Base-by-base conservation (phyloP, 2,888 invertebrate genomes). In the Amblyjoppa fuscipennis region DNA sequence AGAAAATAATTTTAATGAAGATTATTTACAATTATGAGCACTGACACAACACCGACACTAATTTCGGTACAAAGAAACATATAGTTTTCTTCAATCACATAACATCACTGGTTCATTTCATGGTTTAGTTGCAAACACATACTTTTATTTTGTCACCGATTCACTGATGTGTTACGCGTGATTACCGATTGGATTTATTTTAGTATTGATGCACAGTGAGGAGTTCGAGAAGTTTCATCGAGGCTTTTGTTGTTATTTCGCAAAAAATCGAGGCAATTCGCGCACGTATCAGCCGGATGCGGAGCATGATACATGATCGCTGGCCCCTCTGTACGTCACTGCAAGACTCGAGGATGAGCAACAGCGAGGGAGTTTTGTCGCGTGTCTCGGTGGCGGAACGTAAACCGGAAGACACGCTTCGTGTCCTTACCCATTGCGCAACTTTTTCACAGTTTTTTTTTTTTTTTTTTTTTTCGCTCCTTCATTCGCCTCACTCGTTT, bases 371-470 rank as follows among this genome's bases (percentile, higher is more conserved):
- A 75, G 84, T 88, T 91, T 91, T 92, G 92, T 93, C 93, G 92
- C 92, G 92, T 92, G 92, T 92, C 92, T 89, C 89, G 89, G 88
- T 87, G 89, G 85, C 85, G 84, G 84, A 90, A 89, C 90, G 89
- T 89, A 89, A 90, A 91, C 92, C 93, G 93, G 92, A 92, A 93
- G 93, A 91, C 89, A 92, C 93, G 93, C 91, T 92, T 88, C 90
- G 90, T 90, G 90, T 91, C 90, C 88, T 88, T 89, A 87, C 88
- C 88, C 89, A 90, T 91, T 89, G 90, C 89, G 90, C 89, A 89
- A 90, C 87, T 82, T 88, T 86, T 88, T 88, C 80, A 53, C 78
- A 81, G 61, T 68, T 53, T 66, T 59, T 82, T 70, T 59, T 78
- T 80, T 84, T 83, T 59, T 82, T 70, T 59, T 82, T 70, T 59